These are phyloP conservation scores for Glaucopsyche alexis DNA, from an alignment of 2,888 invertebrate species.

Conservation along the genomic window DNA sequence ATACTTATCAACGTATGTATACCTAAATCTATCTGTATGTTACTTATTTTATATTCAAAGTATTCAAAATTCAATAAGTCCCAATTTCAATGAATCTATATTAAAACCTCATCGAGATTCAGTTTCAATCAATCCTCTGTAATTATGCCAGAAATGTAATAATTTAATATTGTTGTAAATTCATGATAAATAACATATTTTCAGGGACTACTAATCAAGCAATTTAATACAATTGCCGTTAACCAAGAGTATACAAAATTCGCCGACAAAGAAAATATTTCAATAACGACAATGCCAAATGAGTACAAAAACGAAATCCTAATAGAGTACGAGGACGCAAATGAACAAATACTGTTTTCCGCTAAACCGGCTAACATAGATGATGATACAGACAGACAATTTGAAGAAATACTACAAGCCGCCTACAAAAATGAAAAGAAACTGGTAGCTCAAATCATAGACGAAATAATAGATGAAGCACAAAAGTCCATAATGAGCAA, in stretches of 20 bases:
- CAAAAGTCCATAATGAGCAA: constrained; percentile 61
- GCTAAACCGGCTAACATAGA: constrained; percentile 61
- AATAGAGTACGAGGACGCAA: constrained; percentile 68
- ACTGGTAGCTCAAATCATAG: constrained; percentile 39
- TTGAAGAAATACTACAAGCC: constrained; percentile 66
- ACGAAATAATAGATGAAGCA: constrained; percentile 48
- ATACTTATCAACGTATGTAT: constrained; percentile 14
- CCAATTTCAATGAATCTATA: neutral
- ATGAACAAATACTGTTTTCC: constrained; percentile 56
- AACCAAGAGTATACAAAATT: constrained; percentile 67
- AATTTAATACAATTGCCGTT: constrained; percentile 69
- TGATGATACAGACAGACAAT: constrained; percentile 65
- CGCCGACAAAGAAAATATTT: constrained; percentile 51
- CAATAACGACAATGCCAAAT: constrained; percentile 56
- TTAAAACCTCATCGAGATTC: neutral
- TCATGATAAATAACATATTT: constrained; percentile 42
- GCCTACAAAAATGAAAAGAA: constrained; percentile 49
- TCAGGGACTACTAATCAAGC: constrained; percentile 75
- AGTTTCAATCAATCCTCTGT: neutral
- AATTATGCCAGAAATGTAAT: neutral
- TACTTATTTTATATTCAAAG: neutral
- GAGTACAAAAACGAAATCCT: constrained; percentile 59
- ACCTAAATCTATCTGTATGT: neutral
- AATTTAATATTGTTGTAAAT: neutral
- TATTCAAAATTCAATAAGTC: neutral